Percentiles rank a stretch among this genome's conserved stretches.
These are phyloP conservation scores for Pelecanus crispus DNA, from an alignment of 2,113 vertebrate species.

Conservation along the genomic window DNA sequence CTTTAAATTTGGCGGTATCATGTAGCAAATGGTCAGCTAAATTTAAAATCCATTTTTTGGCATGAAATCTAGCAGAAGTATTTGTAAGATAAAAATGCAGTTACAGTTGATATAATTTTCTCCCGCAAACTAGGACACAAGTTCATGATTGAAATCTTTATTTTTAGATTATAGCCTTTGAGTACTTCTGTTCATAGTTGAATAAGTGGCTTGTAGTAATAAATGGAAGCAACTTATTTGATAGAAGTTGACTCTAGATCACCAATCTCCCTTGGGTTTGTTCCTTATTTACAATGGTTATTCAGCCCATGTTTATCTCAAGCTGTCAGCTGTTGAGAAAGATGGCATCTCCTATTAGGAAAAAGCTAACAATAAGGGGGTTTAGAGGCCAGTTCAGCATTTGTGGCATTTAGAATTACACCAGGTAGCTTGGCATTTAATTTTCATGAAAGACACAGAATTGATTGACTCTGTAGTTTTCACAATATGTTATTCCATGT, in stretches of 20 bases:
- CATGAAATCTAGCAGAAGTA: conserved; percentile 58
- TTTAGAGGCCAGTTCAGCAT: conserved; percentile 42
- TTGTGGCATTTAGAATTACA: conserved; percentile 26
- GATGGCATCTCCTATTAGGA: conserved; percentile 17
- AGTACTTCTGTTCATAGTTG: conserved; percentile 51
- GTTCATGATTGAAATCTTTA: conserved; percentile 60
- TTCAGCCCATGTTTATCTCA: conserved; percentile 49
- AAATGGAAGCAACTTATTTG: conserved; percentile 36
- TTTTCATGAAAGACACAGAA: conserved; percentile 10
- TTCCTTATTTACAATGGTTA: conserved; percentile 49
- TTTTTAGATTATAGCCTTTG: conserved; percentile 67
- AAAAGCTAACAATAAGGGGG: background rate
- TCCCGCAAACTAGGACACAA: conserved; percentile 43
- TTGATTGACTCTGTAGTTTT: conserved; percentile 1
- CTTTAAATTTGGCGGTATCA: conserved; percentile 38
- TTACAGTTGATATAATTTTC: conserved; percentile 65
- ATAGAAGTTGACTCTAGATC: conserved; percentile 44
- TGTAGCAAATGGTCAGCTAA: conserved; percentile 69
- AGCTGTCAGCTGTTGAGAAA: conserved; percentile 53
- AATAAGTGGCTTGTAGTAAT: conserved; percentile 41
- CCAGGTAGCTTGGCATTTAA: conserved; percentile 39
- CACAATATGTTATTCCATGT: background rate
- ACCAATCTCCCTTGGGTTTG: background rate
- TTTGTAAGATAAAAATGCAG: conserved; percentile 63
- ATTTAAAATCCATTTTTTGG: conserved; percentile 67